phyloP scores from a whole-genome alignment of 1,140 invertebrate genomes.

The Drosophila melanogaster region Release_6_plus_ISO1_MT NT_033779.5:9731501-9732000 shows the following conservation, averaged over 20 bases:
- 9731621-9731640: conserved; percentile 22
- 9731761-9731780: conserved; percentile 48
- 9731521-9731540: conserved; percentile 47
- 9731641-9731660: conserved; percentile 53
- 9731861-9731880: not conserved
- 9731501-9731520: conserved; percentile 52
- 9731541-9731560: conserved; percentile 35
- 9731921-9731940: not conserved
- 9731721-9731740: conserved; percentile 55
- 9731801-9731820: conserved; percentile 37
- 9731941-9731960: not conserved
- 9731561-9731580: conserved; percentile 17
- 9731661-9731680: conserved; percentile 75
- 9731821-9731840: conserved; percentile 17
- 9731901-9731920: not conserved
- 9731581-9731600: conserved; percentile 22
- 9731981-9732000: conserved; percentile 25
- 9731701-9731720: conserved; percentile 52
- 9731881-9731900: not conserved
- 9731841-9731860: conserved; percentile 51
- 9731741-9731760: conserved; percentile 42
- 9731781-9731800: conserved; percentile 30
- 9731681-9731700: conserved; percentile 51
- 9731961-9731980: not conserved
- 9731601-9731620: conserved; percentile 27